These are phyloP conservation scores for Acanthornis magna DNA, from an alignment of 2,797 vertebrate species.

Conservation along the genomic window DNA sequence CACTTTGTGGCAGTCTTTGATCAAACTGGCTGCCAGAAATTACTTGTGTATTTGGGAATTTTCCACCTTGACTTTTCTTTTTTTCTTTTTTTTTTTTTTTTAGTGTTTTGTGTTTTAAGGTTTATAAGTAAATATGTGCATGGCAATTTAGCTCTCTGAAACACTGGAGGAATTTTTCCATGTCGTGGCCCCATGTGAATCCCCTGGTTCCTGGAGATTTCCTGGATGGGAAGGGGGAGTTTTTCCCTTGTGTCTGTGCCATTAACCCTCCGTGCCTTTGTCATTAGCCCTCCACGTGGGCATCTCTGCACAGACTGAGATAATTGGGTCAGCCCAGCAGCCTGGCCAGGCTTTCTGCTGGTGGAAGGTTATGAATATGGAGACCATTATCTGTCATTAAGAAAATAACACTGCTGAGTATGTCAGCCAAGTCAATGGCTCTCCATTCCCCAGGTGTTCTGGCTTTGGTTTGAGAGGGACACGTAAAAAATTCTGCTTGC, in stretches of 20 bases:
- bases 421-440: background rate
- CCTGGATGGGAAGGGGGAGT: background rate
- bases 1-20: background rate
- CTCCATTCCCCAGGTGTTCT: background rate
- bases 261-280: background rate
- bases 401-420: slow-evolving; percentile 33
- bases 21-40: background rate
- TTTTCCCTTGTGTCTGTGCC: background rate
- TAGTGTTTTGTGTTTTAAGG: background rate
- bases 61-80: background rate
- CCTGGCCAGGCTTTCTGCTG: background rate
- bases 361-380: slow-evolving; percentile 10
- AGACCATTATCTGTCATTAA: slow-evolving; percentile 49
- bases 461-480: background rate
- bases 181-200: background rate
- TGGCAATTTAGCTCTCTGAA: background rate
- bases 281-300: background rate
- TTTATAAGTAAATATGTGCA: background rate
- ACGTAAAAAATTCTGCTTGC: background rate
- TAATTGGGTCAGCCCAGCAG: background rate
- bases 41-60: background rate
- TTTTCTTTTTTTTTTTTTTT: too few relatives aligned
- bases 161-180: background rate
- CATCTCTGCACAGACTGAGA: background rate
- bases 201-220: background rate